A percentile compares a stretch with the other conserved stretches of the same genome.
Conservation (phyloP, 2,113 vertebrate genomes). For the Prionailurus viverrinus region DNA sequence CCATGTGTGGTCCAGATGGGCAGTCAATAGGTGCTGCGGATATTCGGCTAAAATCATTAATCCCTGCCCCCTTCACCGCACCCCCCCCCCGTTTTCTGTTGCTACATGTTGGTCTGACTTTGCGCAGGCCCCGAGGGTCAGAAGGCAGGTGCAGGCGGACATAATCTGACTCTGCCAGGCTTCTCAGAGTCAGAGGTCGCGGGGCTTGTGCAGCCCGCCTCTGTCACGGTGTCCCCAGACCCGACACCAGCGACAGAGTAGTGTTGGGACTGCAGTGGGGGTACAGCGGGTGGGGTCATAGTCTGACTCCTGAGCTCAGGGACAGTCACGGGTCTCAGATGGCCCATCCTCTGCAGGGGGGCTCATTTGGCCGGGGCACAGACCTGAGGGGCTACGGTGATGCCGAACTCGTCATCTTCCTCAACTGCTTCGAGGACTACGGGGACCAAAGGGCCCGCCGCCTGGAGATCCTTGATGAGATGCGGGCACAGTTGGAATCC, state of each 20-base stretch:
- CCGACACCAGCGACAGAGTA: neutral
- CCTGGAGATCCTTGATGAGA: neutral
- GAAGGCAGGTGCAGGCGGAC: neutral
- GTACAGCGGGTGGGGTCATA: neutral
- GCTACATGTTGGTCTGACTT: neutral
- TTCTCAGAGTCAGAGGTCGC: neutral
- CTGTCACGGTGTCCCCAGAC: neutral
- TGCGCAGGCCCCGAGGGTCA: accelerated
- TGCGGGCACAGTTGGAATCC: constrained; percentile 42
- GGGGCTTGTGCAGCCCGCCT: neutral
- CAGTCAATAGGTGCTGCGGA: neutral
- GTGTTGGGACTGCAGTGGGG: neutral
- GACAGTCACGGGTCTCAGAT: neutral
- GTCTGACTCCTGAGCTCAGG: neutral
- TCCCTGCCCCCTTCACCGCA: no score
- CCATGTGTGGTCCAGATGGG: neutral
- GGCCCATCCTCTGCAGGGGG: constrained; percentile 49
- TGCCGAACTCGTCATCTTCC: constrained; percentile 63
- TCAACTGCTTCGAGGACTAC: constrained; percentile 55
- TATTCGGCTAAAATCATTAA: neutral
- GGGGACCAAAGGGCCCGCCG: neutral
- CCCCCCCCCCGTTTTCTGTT: no score
- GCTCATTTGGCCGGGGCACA: constrained; percentile 70
- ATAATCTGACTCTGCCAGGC: neutral
- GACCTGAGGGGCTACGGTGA: constrained; percentile 48